A percentile compares a stretch with the other conserved stretches of the same genome.
These are phyloP conservation scores for Lonchura striata DNA, from an alignment of 2,113 vertebrate genomes.

Conservation along the genomic window DNA sequence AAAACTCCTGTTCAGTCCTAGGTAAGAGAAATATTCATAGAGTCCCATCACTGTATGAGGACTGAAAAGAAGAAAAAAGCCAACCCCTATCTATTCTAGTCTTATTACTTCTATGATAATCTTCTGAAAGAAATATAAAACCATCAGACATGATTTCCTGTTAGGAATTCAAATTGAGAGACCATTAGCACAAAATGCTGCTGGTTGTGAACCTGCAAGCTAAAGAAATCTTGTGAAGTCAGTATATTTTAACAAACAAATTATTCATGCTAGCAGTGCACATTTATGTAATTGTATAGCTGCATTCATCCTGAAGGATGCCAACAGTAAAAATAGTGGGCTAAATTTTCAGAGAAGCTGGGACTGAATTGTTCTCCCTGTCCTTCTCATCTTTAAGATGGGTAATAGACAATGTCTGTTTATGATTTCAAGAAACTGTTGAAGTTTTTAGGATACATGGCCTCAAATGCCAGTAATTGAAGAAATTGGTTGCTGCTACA, in stretches of 20 bases:
- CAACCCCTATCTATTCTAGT: neutral
- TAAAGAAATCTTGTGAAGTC: neutral
- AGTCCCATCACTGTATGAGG: neutral
- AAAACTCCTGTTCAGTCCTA: neutral
- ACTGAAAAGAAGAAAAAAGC: neutral
- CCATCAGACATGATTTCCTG: neutral
- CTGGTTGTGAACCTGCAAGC: neutral
- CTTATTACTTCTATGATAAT: neutral
- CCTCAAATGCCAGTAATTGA: neutral
- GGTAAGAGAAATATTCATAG: neutral
- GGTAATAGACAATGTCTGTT: neutral
- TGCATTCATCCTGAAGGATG: neutral
- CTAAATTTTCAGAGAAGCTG: neutral
- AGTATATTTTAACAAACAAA: neutral
- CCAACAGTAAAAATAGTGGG: neutral
- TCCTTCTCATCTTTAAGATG: neutral
- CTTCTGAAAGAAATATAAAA: neutral
- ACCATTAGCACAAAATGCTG: neutral
- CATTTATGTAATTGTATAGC: neutral
- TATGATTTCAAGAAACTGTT: neutral
- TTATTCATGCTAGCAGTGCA: neutral
- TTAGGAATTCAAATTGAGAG: neutral
- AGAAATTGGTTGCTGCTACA: neutral
- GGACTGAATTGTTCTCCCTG: neutral
- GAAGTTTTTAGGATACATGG: neutral